These are phyloP conservation scores for Clarias magur DNA, from an alignment of 2,113 vertebrate species.

Conservation along the genomic window DNA sequence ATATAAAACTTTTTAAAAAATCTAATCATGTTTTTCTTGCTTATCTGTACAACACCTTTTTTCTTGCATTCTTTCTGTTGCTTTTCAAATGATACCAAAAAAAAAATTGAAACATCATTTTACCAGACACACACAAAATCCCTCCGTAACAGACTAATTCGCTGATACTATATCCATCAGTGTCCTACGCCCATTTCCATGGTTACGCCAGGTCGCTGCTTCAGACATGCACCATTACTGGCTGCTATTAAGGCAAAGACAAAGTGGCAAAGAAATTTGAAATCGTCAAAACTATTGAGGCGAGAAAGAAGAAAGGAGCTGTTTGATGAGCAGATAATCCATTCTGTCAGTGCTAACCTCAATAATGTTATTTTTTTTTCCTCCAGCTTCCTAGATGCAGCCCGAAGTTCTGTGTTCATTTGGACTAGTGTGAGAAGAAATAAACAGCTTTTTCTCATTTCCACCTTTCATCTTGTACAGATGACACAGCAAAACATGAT, in stretches of 20 bases:
- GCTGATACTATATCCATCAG: not conserved
- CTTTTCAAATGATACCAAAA: not conserved
- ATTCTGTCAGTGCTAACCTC: not conserved
- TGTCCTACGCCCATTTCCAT: slow-evolving; percentile 19
- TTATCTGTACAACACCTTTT: not conserved
- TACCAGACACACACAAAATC: not conserved
- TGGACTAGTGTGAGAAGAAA: not conserved
- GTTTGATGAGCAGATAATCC: slow-evolving; percentile 21
- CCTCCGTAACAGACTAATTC: not conserved
- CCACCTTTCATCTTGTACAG: not conserved
- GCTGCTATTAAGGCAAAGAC: slow-evolving; percentile 29
- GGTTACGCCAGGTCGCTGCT: not conserved
- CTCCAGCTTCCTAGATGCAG: not conserved
- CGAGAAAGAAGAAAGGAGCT: slow-evolving; percentile 12
- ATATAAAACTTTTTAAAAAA: not conserved
- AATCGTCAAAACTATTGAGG: slow-evolving; percentile 10
- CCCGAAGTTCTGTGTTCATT: not conserved
- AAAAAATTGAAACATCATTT: not conserved
- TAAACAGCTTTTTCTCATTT: not conserved
- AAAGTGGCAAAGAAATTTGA: slow-evolving; percentile 17
- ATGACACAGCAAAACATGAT: not conserved
- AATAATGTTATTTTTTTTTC: not conserved
- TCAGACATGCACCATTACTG: slow-evolving; percentile 36
- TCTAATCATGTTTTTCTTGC: not conserved
- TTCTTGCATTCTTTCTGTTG: not conserved